These are phyloP conservation scores for Ommatoiulus sabulosus DNA, from an alignment of 2,888 invertebrate species.

Conservation along the genomic window DNA sequence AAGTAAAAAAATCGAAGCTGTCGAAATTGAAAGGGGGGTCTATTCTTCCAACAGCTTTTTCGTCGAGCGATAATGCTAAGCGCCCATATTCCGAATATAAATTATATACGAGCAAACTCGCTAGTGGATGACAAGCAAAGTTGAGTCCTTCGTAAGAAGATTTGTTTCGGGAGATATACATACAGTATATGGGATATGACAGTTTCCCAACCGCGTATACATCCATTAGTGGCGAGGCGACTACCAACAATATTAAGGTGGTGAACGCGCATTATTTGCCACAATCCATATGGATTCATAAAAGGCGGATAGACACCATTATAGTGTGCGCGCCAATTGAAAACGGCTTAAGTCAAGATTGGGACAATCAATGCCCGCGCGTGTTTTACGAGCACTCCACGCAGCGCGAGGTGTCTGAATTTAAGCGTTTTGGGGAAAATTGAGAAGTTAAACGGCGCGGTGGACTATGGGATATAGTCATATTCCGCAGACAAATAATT, in stretches of 20 bases:
- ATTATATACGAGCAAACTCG: not conserved
- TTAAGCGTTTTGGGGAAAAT: not conserved
- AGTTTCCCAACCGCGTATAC: not conserved
- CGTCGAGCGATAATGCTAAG: not conserved
- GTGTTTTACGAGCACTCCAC: slow-evolving; percentile 3
- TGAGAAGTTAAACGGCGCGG: not conserved
- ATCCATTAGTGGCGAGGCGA: slow-evolving; percentile 25
- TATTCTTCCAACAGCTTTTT: not conserved
- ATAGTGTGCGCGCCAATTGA: slow-evolving; percentile 15
- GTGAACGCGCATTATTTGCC: slow-evolving; percentile 41
- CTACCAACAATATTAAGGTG: slow-evolving; percentile 37
- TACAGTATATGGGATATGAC: slow-evolving; percentile 10
- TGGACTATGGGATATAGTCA: not conserved
- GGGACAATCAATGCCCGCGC: not conserved
- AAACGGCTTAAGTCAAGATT: slow-evolving; percentile 12
- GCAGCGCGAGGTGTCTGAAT: not conserved
- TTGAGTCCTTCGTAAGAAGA: slow-evolving; percentile 36
- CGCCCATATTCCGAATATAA: not conserved
- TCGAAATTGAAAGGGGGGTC: slow-evolving; percentile 24
- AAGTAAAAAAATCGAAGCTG: slow-evolving; percentile 19
- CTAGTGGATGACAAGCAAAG: slow-evolving; percentile 3
- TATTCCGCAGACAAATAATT: not conserved
- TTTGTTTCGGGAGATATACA: slow-evolving; percentile 31
- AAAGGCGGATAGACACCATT: slow-evolving; percentile 18
- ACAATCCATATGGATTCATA: slow-evolving; percentile 30